Evolutionary conservation across 2,888 invertebrate genomes (phyloP), one percentile per base, ranked within the genome.

Genomic region (Muschampia plurimacula): DNA sequence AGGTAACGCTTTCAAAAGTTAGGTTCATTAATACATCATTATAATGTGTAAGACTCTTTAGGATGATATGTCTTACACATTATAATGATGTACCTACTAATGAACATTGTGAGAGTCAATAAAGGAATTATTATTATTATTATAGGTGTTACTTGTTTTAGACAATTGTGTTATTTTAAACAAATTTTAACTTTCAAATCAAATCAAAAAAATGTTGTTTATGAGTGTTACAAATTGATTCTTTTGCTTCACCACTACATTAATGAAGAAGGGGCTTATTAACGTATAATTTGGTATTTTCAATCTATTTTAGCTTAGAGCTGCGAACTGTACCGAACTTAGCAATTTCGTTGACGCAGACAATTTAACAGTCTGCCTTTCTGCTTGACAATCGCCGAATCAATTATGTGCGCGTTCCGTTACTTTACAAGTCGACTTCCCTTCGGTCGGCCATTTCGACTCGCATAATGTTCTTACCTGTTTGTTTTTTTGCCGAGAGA

Each of bases 391-490:
- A 74, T 75, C 72, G 69, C 63, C 64, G 69, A 78, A 77, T 79
- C 77, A 76, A 79, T 79, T 80, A 79, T 22, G 22, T 67, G 62
- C 70, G 71, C 77, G 74, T 74, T 75, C 75, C 75, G 76, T 76
- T 77, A 76, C 74, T 77, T 75, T 75, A 57, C 44, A 15, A 39
- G 52, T 63, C 10, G 41, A 32, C 63, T 55, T 69, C 63, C 52
- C 63, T 64, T 59, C 67, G 57, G 55, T 69, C 69, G n/a, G 63
- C 63, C 52, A 64, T 69, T 69, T 63, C 15, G 52, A 9, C 52
- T 60, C 49, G 62, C 63, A 41, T 69, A 69, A 69, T 64, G 69
- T 69, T 69, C 69, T 69, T 69, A 63, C 69, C 22, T 70, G 70
- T 46, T 64, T 46, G 13, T 22, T 22, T 22, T 22, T 22, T 70